Conservation (phyloP, 2,797 vertebrate genomes). For the Galaxias olidus region DNA sequence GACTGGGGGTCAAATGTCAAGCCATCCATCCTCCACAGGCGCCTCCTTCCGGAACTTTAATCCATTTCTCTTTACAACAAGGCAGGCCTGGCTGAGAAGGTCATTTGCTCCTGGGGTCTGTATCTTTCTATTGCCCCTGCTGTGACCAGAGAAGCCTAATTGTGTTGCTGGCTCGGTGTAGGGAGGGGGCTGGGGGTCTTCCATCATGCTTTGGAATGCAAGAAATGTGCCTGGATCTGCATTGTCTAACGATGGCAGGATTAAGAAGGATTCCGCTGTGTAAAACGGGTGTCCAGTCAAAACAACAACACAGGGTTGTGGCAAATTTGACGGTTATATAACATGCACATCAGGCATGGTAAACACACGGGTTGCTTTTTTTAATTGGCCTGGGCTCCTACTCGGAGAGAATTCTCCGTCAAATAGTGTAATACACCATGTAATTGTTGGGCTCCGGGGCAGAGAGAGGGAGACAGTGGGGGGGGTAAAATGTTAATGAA, state of each 20-base stretch:
- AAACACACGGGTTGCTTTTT: conserved; percentile 18
- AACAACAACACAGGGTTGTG: too few species aligned
- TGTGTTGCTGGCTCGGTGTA: background rate
- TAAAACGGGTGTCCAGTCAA: too few species aligned
- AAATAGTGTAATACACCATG: conserved; percentile 2
- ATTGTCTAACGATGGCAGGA: background rate
- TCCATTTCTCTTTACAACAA: conserved; percentile 40
- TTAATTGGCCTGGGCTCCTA: conserved; percentile 9
- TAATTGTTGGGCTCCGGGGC: conserved; percentile 45
- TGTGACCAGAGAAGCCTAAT: background rate
- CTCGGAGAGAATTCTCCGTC: background rate
- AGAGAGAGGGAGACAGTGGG: conserved; percentile 5
- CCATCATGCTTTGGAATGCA: background rate
- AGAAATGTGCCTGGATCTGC: background rate
- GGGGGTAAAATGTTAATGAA: conserved; percentile 1
- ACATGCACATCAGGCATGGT: background rate
- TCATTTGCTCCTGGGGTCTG: conserved; percentile 7
- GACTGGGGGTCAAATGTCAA: conserved; percentile 42
- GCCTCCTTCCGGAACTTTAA: conserved; percentile 21
- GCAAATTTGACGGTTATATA: background rate
- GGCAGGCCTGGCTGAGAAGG: conserved; percentile 12
- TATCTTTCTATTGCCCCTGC: background rate
- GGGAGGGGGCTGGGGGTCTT: background rate
- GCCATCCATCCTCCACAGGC: conserved; percentile 25
- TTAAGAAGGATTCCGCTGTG: background rate